Evolutionary conservation across 2,797 vertebrate species (phyloP).

Genomic region (Nyctibius grandis): DNA sequence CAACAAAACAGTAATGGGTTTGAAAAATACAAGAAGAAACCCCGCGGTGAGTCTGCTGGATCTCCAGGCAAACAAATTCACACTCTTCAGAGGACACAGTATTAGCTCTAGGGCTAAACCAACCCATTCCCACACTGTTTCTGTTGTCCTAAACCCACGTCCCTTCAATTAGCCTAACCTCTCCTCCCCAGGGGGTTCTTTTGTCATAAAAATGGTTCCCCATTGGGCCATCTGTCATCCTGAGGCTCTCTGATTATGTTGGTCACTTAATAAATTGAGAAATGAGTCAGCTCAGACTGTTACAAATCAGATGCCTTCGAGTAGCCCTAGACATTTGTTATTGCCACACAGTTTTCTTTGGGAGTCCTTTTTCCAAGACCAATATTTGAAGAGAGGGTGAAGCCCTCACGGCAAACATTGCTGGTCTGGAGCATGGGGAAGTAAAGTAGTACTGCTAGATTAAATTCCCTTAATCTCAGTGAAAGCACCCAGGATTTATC

Average conservation of each 20-base stretch:
- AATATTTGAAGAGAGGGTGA: not conserved
- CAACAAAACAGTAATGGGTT: not conserved
- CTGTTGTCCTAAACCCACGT: not conserved
- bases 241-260: not conserved
- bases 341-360: not conserved
- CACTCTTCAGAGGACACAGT: not conserved
- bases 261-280: not conserved
- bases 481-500: not conserved
- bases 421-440: rapidly evolving
- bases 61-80: not conserved
- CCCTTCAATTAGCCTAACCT: not conserved
- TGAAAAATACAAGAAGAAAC: not conserved
- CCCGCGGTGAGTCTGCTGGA: not conserved
- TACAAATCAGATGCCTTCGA: not conserved
- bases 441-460: not conserved
- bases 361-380: not conserved
- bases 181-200: not conserved
- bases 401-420: not conserved
- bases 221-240: not conserved
- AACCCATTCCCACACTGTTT: not conserved
- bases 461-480: not conserved
- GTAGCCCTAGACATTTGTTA: not conserved
- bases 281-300: not conserved
- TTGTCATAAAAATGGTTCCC: not conserved
- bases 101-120: not conserved